A percentile compares a stretch with the other conserved stretches of the same genome.
phyloP scores from a whole-genome alignment of 2,113 vertebrate species.

The Oryzias celebensis region DNA sequence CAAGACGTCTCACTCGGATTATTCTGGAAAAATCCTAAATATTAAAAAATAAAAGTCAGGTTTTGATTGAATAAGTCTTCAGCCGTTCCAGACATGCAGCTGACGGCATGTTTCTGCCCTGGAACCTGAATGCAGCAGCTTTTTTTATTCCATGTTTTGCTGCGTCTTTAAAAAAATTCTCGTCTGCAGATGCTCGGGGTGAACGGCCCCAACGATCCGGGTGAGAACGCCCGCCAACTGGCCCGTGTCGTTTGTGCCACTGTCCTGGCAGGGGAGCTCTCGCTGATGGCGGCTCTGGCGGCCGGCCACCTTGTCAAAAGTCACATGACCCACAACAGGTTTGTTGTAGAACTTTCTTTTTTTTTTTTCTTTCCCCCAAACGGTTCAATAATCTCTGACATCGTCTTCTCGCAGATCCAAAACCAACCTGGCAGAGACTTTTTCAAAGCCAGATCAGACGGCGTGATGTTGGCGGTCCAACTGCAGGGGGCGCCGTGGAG shows the following conservation, averaged over 20 bases:
- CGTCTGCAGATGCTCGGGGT: slow-evolving; percentile 89
- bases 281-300: slow-evolving; percentile 92
- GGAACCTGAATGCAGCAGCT: neutral
- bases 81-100: no score
- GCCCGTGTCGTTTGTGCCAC: slow-evolving; percentile 90
- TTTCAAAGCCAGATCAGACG: neutral
- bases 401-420: slow-evolving; percentile 32
- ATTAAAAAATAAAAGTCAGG: no score
- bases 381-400: neutral
- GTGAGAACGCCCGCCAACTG: slow-evolving; percentile 92
- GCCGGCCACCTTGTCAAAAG: slow-evolving; percentile 95
- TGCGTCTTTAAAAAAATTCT: neutral
- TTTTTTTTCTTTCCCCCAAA: neutral
- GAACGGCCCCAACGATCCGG: slow-evolving; percentile 80
- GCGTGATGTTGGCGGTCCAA: slow-evolving; percentile 4
- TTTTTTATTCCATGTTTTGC: neutral
- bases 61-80: no score
- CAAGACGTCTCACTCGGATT: no score
- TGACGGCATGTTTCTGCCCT: neutral
- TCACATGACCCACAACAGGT: slow-evolving; percentile 98
- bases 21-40: no score
- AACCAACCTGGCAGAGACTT: slow-evolving; percentile 16
- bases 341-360: neutral
- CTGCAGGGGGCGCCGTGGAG: no score
- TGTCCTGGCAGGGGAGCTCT: slow-evolving; percentile 95